A percentile compares a stretch with the other conserved stretches of the same genome.
These are phyloP conservation scores for Catamblyrhynchus diadema DNA, from an alignment of 2,797 vertebrate genomes.

Conservation along the genomic window DNA sequence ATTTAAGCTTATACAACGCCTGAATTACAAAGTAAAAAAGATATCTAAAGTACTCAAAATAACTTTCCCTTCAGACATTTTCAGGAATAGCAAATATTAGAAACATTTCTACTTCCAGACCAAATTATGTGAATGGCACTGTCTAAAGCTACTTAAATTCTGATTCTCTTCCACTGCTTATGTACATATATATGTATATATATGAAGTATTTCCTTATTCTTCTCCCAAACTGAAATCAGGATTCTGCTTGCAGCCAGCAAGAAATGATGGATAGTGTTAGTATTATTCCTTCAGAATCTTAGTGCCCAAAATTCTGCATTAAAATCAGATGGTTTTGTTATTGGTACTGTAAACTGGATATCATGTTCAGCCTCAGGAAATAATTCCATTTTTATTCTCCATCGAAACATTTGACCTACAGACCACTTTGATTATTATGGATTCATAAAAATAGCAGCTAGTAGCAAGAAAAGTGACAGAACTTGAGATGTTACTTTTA, in stretches of 20 bases:
- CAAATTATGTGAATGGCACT: neutral
- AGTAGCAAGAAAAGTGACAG: neutral
- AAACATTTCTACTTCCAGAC: neutral
- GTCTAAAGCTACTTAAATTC: neutral
- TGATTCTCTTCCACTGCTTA: neutral
- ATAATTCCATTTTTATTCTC: constrained; percentile 20
- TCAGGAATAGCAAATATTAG: neutral
- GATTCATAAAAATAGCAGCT: neutral
- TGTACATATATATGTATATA: accelerated
- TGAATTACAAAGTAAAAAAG: neutral
- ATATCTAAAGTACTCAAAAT: neutral
- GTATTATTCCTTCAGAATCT: neutral
- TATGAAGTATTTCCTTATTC: neutral
- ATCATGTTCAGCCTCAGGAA: neutral
- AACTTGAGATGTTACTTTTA: neutral
- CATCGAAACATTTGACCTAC: neutral
- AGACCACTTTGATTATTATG: neutral
- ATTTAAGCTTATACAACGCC: neutral
- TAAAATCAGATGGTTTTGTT: neutral
- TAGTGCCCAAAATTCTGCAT: neutral
- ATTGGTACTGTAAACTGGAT: neutral
- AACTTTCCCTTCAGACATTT: neutral
- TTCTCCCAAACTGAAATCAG: neutral
- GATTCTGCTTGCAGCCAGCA: neutral
- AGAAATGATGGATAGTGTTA: neutral